Percentiles rank a stretch among this genome's conserved stretches.
Conservation (phyloP, 2,888 invertebrate genomes). For the Lasioglossum vierecki region DNA sequence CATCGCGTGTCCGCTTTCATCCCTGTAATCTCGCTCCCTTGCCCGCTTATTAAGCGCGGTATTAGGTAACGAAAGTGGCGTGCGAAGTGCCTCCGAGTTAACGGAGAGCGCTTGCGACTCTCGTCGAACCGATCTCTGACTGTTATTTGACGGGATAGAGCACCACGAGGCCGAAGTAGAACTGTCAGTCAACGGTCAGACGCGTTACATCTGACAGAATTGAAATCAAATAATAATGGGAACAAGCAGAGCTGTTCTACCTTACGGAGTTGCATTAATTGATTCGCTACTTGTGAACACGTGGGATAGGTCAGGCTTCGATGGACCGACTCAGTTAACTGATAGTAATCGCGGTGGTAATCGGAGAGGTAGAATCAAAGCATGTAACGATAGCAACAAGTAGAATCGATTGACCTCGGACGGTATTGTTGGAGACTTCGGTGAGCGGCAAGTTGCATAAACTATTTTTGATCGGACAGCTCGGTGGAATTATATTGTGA, state of each 20-base stretch:
- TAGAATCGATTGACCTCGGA: neutral
- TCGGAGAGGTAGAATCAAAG: neutral
- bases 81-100: neutral
- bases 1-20: conserved; percentile 15
- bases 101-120: neutral
- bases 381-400: neutral
- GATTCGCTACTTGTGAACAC: neutral
- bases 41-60: conserved; percentile 28
- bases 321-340: neutral
- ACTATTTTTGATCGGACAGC: neutral
- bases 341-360: neutral
- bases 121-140: neutral
- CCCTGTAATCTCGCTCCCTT: conserved; percentile 19
- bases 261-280: neutral
- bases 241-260: neutral
- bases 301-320: neutral
- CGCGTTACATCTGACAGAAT: neutral
- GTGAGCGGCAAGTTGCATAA: neutral
- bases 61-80: conserved; percentile 22
- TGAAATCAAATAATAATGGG: neutral
- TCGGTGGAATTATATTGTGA: neutral
- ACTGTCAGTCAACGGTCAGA: neutral
- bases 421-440: neutral
- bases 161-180: neutral
- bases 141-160: neutral